These are phyloP conservation scores for Rapana venosa DNA, from an alignment of 2,888 invertebrate genomes.

Conservation along the genomic window DNA sequence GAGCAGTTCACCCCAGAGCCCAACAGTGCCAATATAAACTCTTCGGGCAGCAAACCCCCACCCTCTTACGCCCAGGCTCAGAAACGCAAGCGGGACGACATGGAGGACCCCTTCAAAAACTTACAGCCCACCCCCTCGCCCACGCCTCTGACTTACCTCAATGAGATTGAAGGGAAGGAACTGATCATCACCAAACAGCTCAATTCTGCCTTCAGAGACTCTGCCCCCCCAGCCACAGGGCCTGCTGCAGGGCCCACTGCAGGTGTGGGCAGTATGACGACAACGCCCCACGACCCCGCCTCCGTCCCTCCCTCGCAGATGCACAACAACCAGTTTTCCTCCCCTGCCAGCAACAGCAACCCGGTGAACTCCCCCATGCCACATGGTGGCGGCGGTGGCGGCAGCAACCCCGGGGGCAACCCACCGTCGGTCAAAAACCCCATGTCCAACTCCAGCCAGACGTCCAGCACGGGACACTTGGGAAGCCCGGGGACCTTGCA, in stretches of 20 bases:
- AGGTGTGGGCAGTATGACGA: constrained; percentile 22
- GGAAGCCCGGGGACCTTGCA: constrained; percentile 24
- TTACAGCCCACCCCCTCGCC: constrained; percentile 92
- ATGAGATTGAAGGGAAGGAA: constrained; percentile 97
- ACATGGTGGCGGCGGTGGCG: constrained; percentile 39
- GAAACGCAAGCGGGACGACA: constrained; percentile 73
- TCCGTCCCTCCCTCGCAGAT: constrained; percentile 41
- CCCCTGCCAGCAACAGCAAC: constrained; percentile 56
- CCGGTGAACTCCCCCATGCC: constrained; percentile 70
- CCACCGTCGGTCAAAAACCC: constrained; percentile 71
- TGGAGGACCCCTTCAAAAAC: constrained; percentile 86
- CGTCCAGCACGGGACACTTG: constrained; percentile 58
- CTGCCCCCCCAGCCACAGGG: constrained; percentile 52
- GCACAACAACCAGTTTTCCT: constrained; percentile 63
- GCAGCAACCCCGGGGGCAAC: constrained; percentile 40
- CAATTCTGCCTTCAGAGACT: constrained; percentile 85
- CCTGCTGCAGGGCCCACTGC: not conserved
- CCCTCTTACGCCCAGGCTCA: constrained; percentile 77
- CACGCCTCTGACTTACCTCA: constrained; percentile 96
- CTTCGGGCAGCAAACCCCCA: constrained; percentile 71
- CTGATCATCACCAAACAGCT: constrained; percentile 97
- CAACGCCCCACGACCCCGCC: constrained; percentile 34
- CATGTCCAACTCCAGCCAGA: constrained; percentile 73
- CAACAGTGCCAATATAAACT: constrained; percentile 34
- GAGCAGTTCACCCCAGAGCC: constrained; percentile 74